Evolutionary conservation across 2,113 vertebrate genomes (phyloP), one percentile per base, ranked within the genome.

Genomic region (Ascaphus truei): DNA sequence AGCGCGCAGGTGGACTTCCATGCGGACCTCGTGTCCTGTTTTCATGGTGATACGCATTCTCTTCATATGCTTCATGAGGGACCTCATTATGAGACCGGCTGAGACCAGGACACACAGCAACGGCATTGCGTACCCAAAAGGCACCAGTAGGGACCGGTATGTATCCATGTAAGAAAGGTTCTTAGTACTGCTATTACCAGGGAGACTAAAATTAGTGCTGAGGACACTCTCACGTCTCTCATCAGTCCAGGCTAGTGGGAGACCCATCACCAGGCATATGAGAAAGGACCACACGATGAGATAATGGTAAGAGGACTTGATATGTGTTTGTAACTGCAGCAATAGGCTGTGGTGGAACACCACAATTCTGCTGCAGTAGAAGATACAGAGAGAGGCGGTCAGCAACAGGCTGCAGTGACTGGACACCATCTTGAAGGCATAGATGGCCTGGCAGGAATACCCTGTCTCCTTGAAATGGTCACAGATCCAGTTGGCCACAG

Each of bases 281-380:
- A 62, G 18, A 16, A 48, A 3, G 15, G 27, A 45, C 5, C 10
- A 16, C 5, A 23, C 2, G 1, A 62, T 62, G 9, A 48, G 4
- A 9, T 47, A 22, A 1, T 12, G 4, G 27, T 48, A 48, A 16
- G 43, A 20, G 9, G 10, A 12, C 5, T 8, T 16, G 9, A 20
- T 6, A 2, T 31, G 8, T 26, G 26, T 16, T 13, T 47, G 39
- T 10, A 30, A 5, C 41, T 16, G 20, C 12, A 20, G 47, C 4
- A 64, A 11, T 4, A 51, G 34, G 7, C 30, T 10, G 23, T 51
- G 12, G 2, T 23, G 30, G 31, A 13, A 36, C 1, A 3, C 6
- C 30, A 64, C 30, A 18, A 64, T 64, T 31, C 23, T 48, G 7
- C 3, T 45, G 22, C 61, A 63, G 45, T 63, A 63, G 45, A 63